Evolutionary conservation across 37 sponge, comb jelly and placozoan species (phyloP).

Genomic region (Eunapius fragilis): DNA sequence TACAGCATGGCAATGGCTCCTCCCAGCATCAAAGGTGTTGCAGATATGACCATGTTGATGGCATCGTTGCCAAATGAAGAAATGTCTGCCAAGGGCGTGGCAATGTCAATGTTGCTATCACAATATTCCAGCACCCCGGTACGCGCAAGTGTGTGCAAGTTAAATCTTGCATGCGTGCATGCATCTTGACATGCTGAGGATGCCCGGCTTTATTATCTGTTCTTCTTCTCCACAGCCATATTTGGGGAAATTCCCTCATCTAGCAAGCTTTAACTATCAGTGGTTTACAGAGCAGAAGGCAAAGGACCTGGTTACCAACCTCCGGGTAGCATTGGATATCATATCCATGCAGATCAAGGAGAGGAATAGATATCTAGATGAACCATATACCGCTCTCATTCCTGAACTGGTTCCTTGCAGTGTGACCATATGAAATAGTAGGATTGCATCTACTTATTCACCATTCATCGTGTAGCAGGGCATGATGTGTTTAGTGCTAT

Average conservation of each 20-base stretch:
- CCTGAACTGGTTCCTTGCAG: neutral
- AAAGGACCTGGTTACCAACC: neutral
- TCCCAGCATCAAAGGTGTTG: slow-evolving; percentile 42
- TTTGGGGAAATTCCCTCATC: neutral
- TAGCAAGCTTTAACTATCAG: neutral
- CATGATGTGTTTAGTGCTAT: no score
- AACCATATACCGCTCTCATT: neutral
- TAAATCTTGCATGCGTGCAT: no score
- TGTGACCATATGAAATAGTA: neutral
- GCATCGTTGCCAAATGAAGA: slow-evolving; percentile 34
- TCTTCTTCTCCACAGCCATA: neutral
- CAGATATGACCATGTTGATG: slow-evolving; percentile 31
- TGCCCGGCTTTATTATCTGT: no score
- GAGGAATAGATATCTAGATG: neutral
- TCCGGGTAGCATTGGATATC: neutral
- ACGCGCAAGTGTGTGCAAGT: neutral
- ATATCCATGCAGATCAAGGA: neutral
- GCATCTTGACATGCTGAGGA: no score
- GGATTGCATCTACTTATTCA: no score
- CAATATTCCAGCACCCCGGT: neutral
- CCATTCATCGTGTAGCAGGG: no score
- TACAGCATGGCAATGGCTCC: slow-evolving; percentile 39
- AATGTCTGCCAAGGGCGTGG: neutral
- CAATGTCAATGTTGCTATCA: neutral
- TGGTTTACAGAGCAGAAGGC: neutral